These are phyloP conservation scores for Diploptera punctata DNA, from an alignment of 2,888 invertebrate genomes.

Conservation along the genomic window DNA sequence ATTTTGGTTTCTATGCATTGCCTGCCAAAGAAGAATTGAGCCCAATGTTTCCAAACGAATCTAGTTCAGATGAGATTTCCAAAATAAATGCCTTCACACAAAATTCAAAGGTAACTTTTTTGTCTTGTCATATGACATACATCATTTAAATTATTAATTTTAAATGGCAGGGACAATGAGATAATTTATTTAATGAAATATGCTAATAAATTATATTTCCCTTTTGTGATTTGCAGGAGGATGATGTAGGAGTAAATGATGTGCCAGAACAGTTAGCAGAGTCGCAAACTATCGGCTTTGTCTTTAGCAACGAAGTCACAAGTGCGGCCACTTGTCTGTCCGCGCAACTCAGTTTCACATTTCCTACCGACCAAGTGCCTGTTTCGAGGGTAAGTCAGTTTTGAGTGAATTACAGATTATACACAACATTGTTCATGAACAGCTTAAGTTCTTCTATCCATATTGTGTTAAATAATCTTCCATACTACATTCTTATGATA, in stretches of 20 bases:
- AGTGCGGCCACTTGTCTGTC: constrained; percentile 33
- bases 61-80: constrained; percentile 62
- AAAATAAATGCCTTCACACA: constrained; percentile 62
- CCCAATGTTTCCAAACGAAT: constrained; percentile 62
- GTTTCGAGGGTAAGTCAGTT: constrained; percentile 40
- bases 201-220: too few species aligned
- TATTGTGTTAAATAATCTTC: neutral
- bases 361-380: constrained; percentile 51
- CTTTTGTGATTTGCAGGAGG: constrained; percentile 28
- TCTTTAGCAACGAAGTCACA: constrained; percentile 39
- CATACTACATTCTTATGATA: too few species aligned
- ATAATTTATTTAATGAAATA: too few species aligned
- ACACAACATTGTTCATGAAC: too few species aligned
- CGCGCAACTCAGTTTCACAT: constrained; percentile 45
- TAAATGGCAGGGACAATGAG: too few species aligned
- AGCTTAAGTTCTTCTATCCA: neutral
- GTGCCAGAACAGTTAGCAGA: constrained; percentile 40
- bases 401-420: too few species aligned
- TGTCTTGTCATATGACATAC: too few species aligned
- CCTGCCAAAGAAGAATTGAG: constrained; percentile 63
- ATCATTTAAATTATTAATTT: too few species aligned
- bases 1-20: constrained; percentile 60
- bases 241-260: constrained; percentile 31
- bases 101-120: constrained; percentile 56
- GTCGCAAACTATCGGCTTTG: constrained; percentile 31